Base-by-base conservation (phyloP, 1,140 invertebrate genomes). In the Drosophila orosa region DNA sequence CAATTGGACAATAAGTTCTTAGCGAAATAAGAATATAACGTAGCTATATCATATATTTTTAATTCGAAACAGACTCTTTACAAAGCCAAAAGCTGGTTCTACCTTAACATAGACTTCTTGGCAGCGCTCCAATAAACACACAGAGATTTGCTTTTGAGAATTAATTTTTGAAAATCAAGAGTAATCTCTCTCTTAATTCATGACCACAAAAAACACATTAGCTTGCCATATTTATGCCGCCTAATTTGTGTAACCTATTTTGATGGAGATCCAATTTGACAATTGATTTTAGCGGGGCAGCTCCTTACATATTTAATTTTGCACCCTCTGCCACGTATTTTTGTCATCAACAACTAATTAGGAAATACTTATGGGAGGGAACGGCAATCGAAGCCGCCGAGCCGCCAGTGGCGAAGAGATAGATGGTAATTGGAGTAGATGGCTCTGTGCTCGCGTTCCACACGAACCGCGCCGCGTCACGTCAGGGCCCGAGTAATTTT, bases 401-500 rank as follows among this genome's bases (percentile, higher is more conserved):
- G 62, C 60, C 35, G 29, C 67, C 24, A 31, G 35, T 33, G 44
- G 37, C 52, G 54, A 40, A 22, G 31, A 45, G 72, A 66, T 75
- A 37, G 59, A 67, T 59, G 52, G 71, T 62, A 47, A 55, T 69
- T 62, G 65, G 50, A 62, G 39, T 37, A 47, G 55, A 83, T 74
- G 65, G 45, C 45, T 83, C 74, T 50, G 27, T 22, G 52, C 37
- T 65, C 59, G 78, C 59, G 73, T 80, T 80, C 60, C 58, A 69
- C 72, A 72, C 66, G 72, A 59, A 62, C 29, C 56, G n/a, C 52
- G 37, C 35, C 35, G 37, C 79, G 75, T 82, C 82, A 86, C 82
- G 82, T 86, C 83, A 86, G 66, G 58, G 37, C 77, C 81, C 69
- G 81, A 82, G 82, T 86, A 86, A 86, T 86, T 86, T 86, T 86